A percentile compares a stretch with the other conserved stretches of the same genome.
Evolutionary conservation across 2,888 invertebrate species (phyloP).

Genomic region (Ctena decussata): DNA sequence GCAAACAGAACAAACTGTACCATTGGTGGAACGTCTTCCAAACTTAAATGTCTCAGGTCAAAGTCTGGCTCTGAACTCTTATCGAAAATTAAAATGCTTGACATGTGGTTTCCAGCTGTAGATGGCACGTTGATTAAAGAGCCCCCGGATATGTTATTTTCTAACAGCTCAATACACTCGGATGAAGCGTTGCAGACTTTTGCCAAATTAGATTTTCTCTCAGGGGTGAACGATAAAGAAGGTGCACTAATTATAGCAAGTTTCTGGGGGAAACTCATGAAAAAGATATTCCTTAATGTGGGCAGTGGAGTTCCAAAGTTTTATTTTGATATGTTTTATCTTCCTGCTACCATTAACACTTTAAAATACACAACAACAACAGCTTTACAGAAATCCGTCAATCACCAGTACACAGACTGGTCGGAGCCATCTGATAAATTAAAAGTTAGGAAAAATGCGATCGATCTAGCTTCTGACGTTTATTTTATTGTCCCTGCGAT

Average conservation of each 20-base stretch:
- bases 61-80: slow-evolving; percentile 46
- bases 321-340: slow-evolving; percentile 22
- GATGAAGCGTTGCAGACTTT: slow-evolving; percentile 90
- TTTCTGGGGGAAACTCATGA: not conserved
- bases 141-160: slow-evolving; percentile 94
- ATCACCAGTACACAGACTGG: slow-evolving; percentile 45
- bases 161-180: slow-evolving; percentile 94
- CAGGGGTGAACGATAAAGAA: slow-evolving; percentile 52
- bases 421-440: slow-evolving; percentile 88
- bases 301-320: slow-evolving; percentile 25
- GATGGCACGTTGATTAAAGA: slow-evolving; percentile 95
- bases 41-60: slow-evolving; percentile 61
- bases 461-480: slow-evolving; percentile 96
- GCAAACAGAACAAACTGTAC: slow-evolving; percentile 59
- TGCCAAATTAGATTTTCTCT: slow-evolving; percentile 45
- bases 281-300: slow-evolving; percentile 1
- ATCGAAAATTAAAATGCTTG: slow-evolving; percentile 31
- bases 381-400: slow-evolving; percentile 23
- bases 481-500: slow-evolving; percentile 98
- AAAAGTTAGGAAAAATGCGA: slow-evolving; percentile 94
- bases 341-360: slow-evolving; percentile 5
- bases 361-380: not conserved
- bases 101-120: slow-evolving; percentile 95
- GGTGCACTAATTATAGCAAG: slow-evolving; percentile 17
- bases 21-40: slow-evolving; percentile 17